phyloP scores from a whole-genome alignment of 2,888 invertebrate genomes.

The Agonopterix alstromeriana region DNA sequence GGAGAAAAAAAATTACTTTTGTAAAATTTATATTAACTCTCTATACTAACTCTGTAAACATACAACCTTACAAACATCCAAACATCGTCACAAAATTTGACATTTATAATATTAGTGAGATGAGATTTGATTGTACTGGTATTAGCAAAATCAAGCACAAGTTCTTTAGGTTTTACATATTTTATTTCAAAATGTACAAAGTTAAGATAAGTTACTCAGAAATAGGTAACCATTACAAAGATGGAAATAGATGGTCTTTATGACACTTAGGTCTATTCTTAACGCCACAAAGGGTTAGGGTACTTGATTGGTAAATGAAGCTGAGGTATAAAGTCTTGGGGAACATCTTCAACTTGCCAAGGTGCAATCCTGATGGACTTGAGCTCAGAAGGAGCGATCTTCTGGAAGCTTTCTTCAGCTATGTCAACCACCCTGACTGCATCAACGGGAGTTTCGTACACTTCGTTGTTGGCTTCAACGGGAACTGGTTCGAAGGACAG shows the following conservation, averaged over 20 bases:
- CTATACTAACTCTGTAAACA: too few relatives aligned
- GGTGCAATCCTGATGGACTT: slow-evolving; percentile 13
- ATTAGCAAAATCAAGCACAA: too few relatives aligned
- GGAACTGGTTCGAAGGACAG: slow-evolving; percentile 3
- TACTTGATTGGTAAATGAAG: background rate
- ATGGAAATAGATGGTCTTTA: background rate
- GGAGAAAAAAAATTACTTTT: too few relatives aligned
- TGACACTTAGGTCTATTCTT: background rate
- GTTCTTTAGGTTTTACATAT: too few relatives aligned
- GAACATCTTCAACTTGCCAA: slow-evolving; percentile 5
- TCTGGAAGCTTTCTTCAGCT: slow-evolving; percentile 2
- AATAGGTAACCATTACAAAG: background rate
- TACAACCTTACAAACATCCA: too few relatives aligned
- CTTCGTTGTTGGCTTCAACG: background rate
- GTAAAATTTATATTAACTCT: too few relatives aligned
- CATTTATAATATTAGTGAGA: too few relatives aligned
- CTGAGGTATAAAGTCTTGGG: background rate
- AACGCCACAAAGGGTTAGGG: slow-evolving; percentile 1
- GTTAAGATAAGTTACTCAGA: too few relatives aligned
- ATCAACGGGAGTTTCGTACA: background rate
- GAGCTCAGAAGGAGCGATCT: slow-evolving; percentile 5
- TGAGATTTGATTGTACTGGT: too few relatives aligned
- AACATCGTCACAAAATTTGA: too few relatives aligned
- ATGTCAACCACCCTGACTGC: slow-evolving; percentile 2
- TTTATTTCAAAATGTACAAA: too few relatives aligned